Evolutionary conservation across 1,140 invertebrate species (phyloP).

Genomic region (Magallana gigas): DNA sequence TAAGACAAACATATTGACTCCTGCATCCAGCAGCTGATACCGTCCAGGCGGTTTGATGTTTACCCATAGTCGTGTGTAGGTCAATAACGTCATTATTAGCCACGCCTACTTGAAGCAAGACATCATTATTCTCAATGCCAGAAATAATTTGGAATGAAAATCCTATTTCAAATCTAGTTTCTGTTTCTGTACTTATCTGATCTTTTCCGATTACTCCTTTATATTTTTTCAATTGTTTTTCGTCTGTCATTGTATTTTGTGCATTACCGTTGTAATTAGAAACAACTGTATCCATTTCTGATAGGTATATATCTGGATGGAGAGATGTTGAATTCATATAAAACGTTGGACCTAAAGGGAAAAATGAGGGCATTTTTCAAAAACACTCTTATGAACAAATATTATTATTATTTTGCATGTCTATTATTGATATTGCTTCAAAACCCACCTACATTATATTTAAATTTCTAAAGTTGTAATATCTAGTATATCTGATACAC

Average conservation of each 20-base stretch:
- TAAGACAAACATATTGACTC: background rate
- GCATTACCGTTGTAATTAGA: background rate
- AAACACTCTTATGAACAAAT: too few relatives aligned
- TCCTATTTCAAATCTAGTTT: background rate
- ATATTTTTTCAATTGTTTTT: background rate
- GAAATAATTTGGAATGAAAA: background rate
- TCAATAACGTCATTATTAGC: background rate
- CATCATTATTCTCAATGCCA: background rate
- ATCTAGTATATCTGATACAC: too few relatives aligned
- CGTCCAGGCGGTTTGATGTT: background rate
- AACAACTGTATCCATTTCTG: background rate
- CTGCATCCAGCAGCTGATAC: background rate
- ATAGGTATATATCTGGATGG: background rate
- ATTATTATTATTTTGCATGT: too few relatives aligned
- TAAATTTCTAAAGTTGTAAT: too few relatives aligned
- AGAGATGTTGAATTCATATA: background rate
- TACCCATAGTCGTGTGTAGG: background rate
- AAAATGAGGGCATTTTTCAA: too few relatives aligned
- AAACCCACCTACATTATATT: too few relatives aligned
- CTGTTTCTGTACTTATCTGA: background rate
- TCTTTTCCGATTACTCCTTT: background rate
- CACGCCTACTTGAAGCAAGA: background rate
- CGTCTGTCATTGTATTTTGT: background rate
- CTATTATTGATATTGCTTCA: too few relatives aligned
- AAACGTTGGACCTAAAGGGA: background rate